A percentile compares a stretch with the other conserved stretches of the same genome.
phyloP scores from a whole-genome alignment of 1,140 invertebrate genomes.

The Dreissena rostriformis region DNA sequence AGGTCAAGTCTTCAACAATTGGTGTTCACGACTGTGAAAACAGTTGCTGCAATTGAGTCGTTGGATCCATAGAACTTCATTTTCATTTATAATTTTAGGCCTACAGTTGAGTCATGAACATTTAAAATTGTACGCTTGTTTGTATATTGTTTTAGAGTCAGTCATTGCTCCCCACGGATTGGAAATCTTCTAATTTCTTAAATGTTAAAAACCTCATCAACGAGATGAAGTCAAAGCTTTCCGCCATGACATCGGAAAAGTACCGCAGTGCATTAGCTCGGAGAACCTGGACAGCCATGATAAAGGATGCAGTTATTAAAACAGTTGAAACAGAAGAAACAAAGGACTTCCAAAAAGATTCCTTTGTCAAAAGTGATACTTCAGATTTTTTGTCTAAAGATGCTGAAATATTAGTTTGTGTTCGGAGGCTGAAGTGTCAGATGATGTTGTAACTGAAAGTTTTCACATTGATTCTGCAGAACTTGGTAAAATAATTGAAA shows the following conservation, averaged over 20 bases:
- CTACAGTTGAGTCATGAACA: not conserved
- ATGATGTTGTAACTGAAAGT: conserved; percentile 1
- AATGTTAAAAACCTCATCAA: conserved; percentile 53
- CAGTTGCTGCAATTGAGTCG: not conserved
- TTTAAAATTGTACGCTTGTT: not conserved
- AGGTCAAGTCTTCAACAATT: no score
- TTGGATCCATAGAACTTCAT: not conserved
- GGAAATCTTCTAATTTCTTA: conserved; percentile 23
- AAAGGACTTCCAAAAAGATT: not conserved
- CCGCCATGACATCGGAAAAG: conserved; percentile 50
- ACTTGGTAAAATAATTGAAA: not conserved
- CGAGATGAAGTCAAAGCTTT: conserved; percentile 45
- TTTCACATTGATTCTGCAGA: not conserved
- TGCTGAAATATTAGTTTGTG: no score
- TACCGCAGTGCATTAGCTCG: conserved; percentile 39
- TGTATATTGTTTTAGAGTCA: conserved; percentile 28
- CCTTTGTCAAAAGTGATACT: no score
- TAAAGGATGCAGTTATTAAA: conserved; percentile 31
- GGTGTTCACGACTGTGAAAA: no score
- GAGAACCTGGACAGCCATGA: conserved; percentile 35
- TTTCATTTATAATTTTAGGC: not conserved
- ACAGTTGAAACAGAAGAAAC: not conserved
- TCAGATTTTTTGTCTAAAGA: no score
- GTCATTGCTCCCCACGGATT: conserved; percentile 49
- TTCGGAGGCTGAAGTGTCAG: not conserved